A percentile compares a stretch with the other conserved stretches of the same genome.
Conservation (phyloP, 2,797 vertebrate genomes). For the Leptodactylus fallax region DNA sequence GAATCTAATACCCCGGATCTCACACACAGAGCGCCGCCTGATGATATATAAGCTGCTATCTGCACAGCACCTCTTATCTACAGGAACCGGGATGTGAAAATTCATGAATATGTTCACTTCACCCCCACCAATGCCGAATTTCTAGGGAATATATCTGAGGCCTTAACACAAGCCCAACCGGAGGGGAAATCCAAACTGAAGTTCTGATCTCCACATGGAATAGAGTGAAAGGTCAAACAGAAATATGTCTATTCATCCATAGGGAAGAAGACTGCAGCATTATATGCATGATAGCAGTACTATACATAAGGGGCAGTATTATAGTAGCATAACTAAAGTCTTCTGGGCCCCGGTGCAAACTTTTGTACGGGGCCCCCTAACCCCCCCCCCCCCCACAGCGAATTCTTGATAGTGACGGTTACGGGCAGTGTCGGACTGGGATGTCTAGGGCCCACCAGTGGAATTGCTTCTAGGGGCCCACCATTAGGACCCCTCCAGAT, state of each 20-base stretch:
- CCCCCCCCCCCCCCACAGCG: too few relatives aligned
- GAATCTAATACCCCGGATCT: conserved; percentile 48
- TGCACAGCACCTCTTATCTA: conserved; percentile 41
- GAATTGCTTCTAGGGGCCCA: too few relatives aligned
- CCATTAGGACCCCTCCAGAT: too few relatives aligned
- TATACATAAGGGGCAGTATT: too few relatives aligned
- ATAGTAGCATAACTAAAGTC: too few relatives aligned
- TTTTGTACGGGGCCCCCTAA: too few relatives aligned
- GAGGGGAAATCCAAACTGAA: background rate
- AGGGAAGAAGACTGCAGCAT: background rate
- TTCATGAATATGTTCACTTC: background rate
- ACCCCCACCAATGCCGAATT: background rate
- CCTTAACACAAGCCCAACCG: background rate
- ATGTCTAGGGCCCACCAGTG: too few relatives aligned
- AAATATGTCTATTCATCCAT: background rate
- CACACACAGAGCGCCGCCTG: conserved; percentile 20
- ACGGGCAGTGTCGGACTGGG: too few relatives aligned
- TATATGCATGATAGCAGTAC: background rate
- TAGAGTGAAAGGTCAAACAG: too few relatives aligned
- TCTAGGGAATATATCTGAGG: background rate
- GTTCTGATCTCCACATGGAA: background rate
- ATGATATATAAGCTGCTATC: conserved; percentile 54
- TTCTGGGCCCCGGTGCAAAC: too few relatives aligned
- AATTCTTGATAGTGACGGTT: too few relatives aligned
- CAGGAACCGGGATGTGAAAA: conserved; percentile 1